Evolutionary conservation across 2,797 vertebrate genomes (phyloP).

Genomic region (Sebastes ruberrimus): DNA sequence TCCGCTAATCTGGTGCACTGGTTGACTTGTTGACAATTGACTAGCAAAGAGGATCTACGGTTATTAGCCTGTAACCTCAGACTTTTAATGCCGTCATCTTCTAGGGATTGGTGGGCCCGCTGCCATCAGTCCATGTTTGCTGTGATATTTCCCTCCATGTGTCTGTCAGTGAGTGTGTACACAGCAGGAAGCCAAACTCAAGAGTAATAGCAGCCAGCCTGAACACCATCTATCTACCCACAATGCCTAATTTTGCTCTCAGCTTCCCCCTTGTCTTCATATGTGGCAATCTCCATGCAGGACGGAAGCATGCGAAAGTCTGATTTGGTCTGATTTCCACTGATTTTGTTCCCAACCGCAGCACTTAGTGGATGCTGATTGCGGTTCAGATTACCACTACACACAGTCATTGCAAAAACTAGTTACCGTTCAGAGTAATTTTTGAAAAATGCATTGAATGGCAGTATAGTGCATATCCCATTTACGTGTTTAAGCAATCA

Average conservation of each 20-base stretch:
- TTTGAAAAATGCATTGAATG: conserved; percentile 16
- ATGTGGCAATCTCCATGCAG: conserved; percentile 53
- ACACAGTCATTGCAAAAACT: conserved; percentile 12
- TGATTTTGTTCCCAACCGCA: conserved; percentile 53
- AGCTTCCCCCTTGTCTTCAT: conserved; percentile 28
- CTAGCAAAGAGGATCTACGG: conserved; percentile 22
- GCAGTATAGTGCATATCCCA: conserved; percentile 32
- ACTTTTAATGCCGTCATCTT: conserved; percentile 22
- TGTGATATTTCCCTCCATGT: conserved; percentile 29
- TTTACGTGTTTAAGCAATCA: conserved; percentile 54
- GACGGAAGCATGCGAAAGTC: conserved; percentile 20
- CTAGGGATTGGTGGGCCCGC: conserved; percentile 3
- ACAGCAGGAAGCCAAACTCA: conserved; percentile 29
- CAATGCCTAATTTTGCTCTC: conserved; percentile 41
- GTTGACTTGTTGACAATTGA: conserved; percentile 53
- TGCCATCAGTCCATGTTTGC: conserved; percentile 36
- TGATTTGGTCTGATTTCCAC: conserved; percentile 59
- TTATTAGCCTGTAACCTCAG: conserved; percentile 42
- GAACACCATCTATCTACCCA: conserved; percentile 5
- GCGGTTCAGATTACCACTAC: conserved; percentile 42
- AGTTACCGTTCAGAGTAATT: conserved; percentile 26
- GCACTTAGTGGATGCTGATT: conserved; percentile 57
- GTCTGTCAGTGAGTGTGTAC: conserved; percentile 24
- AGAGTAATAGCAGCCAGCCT: conserved; percentile 27
- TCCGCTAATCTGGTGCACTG: conserved; percentile 47